Conservation (phyloP, 2,797 vertebrate genomes). For the Liasis olivaceus region DNA sequence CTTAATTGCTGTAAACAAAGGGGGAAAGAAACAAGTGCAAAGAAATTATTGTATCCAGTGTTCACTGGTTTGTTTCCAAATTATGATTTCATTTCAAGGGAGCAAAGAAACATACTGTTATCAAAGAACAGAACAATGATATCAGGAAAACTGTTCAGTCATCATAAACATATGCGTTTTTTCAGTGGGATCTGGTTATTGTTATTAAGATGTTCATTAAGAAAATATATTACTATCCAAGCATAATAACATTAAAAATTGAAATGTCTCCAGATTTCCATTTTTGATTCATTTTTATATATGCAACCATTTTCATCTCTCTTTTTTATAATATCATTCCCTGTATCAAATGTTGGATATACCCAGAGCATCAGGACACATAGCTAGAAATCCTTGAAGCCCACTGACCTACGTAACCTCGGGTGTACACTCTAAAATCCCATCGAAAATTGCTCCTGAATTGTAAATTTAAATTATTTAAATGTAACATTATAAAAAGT, state of each 20-base stretch:
- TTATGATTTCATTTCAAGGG: constrained; percentile 42
- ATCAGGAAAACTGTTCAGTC: neutral
- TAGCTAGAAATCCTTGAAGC: neutral
- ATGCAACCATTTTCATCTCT: neutral
- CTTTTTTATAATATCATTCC: neutral
- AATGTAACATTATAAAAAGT: neutral
- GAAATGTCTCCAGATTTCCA: neutral
- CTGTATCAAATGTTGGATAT: neutral
- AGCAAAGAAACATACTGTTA: constrained; percentile 24
- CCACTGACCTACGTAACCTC: neutral
- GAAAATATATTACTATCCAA: neutral
- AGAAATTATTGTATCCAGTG: constrained; percentile 25
- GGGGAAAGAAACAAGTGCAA: neutral
- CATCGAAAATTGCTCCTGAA: neutral
- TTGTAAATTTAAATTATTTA: neutral
- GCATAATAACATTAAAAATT: neutral
- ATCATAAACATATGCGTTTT: neutral
- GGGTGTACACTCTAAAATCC: neutral
- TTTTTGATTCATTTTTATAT: neutral
- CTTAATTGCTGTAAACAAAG: constrained; percentile 34
- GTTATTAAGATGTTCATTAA: neutral
- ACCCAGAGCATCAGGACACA: neutral
- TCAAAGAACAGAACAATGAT: constrained; percentile 8
- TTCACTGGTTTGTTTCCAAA: constrained; percentile 24
- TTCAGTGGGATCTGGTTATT: neutral